These are phyloP conservation scores for Rhinichthys osculus DNA, from an alignment of 2,797 vertebrate species.

Conservation along the genomic window DNA sequence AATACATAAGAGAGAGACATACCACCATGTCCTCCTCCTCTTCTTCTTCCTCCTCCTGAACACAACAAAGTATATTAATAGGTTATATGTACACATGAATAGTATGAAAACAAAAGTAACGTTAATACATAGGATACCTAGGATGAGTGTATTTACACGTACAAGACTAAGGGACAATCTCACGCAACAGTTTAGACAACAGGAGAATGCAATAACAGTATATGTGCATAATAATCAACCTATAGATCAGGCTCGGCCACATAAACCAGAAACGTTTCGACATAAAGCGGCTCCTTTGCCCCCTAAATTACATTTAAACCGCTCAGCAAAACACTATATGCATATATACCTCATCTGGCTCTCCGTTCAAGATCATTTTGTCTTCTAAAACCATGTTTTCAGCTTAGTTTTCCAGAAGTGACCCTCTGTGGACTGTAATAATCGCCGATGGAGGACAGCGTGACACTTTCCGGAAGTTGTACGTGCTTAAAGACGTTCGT, in stretches of 20 bases:
- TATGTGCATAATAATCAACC: not conserved
- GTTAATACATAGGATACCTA: not conserved
- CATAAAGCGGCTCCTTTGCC: not conserved
- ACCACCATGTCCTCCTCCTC: constrained; percentile 82
- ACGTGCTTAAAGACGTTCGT: not conserved
- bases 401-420: constrained; percentile 43
- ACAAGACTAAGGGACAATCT: not conserved
- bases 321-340: not conserved
- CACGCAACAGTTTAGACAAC: not conserved
- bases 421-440: constrained; percentile 33
- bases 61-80: constrained; percentile 11
- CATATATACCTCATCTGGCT: constrained; percentile 75
- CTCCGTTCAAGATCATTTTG: constrained; percentile 78
- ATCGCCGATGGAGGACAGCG: constrained; percentile 52
- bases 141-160: not conserved
- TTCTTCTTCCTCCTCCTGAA: constrained; percentile 73
- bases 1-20: constrained; percentile 51
- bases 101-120: not conserved
- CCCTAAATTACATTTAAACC: not conserved
- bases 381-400: constrained; percentile 79
- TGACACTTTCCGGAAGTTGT: constrained; percentile 52
- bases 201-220: not conserved
- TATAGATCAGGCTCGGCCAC: not conserved
- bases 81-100: not conserved
- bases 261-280: not conserved